Evolutionary conservation across 2,797 vertebrate genomes (phyloP).

Genomic region (Falco concolor): DNA sequence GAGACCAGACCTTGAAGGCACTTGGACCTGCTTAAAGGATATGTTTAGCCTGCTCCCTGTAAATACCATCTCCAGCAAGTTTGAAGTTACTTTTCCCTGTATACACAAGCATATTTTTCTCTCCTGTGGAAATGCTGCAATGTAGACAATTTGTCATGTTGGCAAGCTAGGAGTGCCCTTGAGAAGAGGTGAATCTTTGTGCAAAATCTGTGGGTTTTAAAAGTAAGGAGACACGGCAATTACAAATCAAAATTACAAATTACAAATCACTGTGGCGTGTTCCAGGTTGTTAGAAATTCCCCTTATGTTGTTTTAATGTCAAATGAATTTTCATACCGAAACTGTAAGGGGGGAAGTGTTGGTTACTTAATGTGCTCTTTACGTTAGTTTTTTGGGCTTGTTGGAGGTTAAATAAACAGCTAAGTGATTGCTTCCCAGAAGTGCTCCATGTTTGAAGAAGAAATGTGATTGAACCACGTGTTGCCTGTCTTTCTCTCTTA

Average conservation of each 20-base stretch:
- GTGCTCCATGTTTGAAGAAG: not conserved
- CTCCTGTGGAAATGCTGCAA: not conserved
- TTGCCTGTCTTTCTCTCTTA: not conserved
- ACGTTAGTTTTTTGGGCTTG: rapidly evolving
- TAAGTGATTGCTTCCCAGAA: not conserved
- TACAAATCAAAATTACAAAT: not conserved
- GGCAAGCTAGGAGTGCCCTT: not conserved
- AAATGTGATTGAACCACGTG: not conserved
- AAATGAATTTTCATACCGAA: not conserved
- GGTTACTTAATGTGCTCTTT: not conserved
- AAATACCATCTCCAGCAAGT: rapidly evolving
- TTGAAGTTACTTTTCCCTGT: not conserved
- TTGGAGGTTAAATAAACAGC: not conserved
- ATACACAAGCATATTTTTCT: rapidly evolving
- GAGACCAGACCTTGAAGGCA: not conserved
- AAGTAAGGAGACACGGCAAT: not conserved
- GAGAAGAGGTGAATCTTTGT: not conserved
- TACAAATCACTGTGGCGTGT: not conserved
- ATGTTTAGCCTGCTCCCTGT: not conserved
- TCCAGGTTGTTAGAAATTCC: not conserved
- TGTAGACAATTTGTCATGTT: not conserved
- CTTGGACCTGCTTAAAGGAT: not conserved
- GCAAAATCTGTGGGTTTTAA: not conserved
- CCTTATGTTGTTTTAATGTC: not conserved
- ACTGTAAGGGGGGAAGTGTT: not conserved